phyloP scores from a whole-genome alignment of 2,797 vertebrate genomes.

The Crypturellus tataupa region DNA sequence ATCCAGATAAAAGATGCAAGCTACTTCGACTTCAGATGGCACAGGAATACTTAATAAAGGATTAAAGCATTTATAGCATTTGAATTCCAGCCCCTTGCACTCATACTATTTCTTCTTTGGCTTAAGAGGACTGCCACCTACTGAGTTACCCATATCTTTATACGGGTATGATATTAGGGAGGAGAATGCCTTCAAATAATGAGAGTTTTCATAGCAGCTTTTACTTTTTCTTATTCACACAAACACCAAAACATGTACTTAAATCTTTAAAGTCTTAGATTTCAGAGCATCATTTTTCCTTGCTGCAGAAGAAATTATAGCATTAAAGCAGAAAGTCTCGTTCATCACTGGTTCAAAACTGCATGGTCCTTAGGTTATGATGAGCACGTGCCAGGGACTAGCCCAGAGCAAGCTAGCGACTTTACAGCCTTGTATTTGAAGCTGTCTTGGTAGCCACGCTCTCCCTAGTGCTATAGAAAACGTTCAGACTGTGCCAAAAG shows the following conservation, averaged over 20 bases:
- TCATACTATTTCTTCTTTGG: background rate
- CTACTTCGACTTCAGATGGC: background rate
- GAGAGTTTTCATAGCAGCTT: background rate
- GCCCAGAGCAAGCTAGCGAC: background rate
- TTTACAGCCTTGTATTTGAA: background rate
- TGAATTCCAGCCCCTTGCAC: background rate
- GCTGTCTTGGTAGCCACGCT: background rate
- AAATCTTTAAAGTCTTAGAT: background rate
- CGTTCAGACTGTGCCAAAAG: background rate
- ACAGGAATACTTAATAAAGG: background rate
- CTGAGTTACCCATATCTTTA: background rate
- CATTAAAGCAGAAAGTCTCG: background rate
- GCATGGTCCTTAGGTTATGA: background rate
- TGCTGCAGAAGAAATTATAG: background rate
- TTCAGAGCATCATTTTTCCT: background rate
- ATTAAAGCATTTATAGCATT: background rate
- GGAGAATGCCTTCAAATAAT: background rate
- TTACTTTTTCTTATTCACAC: background rate
- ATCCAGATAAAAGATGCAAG: background rate
- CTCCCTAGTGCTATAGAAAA: background rate
- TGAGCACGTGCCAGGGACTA: background rate
- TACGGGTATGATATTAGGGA: background rate
- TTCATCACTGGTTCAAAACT: background rate
- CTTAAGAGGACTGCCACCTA: slow-evolving; percentile 45
- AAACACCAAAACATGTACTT: background rate